Base-by-base conservation (phyloP, 23 tunicate species). In the Trididemnum miniatum region DNA sequence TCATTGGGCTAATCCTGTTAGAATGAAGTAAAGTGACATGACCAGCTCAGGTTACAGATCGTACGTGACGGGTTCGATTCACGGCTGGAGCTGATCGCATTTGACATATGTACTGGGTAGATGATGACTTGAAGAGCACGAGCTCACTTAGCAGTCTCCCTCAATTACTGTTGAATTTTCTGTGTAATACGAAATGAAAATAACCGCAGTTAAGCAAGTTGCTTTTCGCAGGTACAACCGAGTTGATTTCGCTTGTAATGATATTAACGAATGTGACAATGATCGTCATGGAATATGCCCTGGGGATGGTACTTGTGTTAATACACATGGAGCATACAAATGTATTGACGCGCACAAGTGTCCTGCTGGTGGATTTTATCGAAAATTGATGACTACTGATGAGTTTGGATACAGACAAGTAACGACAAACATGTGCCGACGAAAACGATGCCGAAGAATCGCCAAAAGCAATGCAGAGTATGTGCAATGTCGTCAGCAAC, bases 361-460 rank as follows among this genome's bases (percentile, higher is more conserved):
- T 50, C 98, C 98, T 5, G 57, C 67, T 20, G 73, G 74, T 62
- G 80, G 65, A 66, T 89, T 88, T 59, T 93, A 93, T 84, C 82
- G 94, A 9, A 88, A 93, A 60, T 77, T 93, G 52, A 93, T 82
- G 89, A 79, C 82, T 32, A 93, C 98, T 2, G 98, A 93, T 67
- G 98, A 93, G 84, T 93, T 93, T 51, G 86, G 98, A 0, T 84
- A 88, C 74, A 62, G 98, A 57, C 98, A 93, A 78, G 79, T 93
- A 28, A 93, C 93, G 39, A 93, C 98, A 59, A 93, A 93, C 73
- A 88, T 78, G 36, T 93, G 98, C 86, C 71, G 90, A 32, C 51
- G 94, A 36, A 83, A 71, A 32, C 51, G 94, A 31, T 93, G 98
- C 69, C 63, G 75, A 25, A 65, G 60, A 28, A 26, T 79, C n/a